Conservation (phyloP, 2,797 vertebrate genomes). For the Ptychadena robeensis region DNA sequence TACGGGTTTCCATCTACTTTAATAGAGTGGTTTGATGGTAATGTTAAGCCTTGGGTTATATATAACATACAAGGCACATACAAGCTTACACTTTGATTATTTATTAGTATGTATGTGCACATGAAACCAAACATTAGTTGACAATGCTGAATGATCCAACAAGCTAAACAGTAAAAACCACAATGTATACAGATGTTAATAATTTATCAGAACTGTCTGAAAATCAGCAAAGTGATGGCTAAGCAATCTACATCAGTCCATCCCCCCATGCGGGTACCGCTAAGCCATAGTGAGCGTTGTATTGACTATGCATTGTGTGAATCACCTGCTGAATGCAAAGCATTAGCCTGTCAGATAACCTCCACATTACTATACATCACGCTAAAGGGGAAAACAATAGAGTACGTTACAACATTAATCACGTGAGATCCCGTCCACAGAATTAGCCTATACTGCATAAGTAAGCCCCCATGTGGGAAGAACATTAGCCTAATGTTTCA, state of each 20-base stretch:
- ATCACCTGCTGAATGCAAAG: conserved; percentile 24
- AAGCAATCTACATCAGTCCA: neutral
- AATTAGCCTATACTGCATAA: conserved; percentile 39
- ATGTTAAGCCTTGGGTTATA: neutral
- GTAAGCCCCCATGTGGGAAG: conserved; percentile 13
- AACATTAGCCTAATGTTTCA: conserved; percentile 44
- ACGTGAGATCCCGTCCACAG: conserved; percentile 32
- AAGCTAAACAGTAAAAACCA: neutral
- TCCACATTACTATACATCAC: conserved; percentile 38
- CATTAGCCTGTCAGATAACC: conserved; percentile 41
- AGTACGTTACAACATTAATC: conserved; percentile 23
- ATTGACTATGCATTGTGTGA: neutral
- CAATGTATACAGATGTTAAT: neutral
- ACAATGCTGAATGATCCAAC: neutral
- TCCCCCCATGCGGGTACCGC: neutral
- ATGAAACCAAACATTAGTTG: neutral
- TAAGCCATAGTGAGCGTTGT: conserved; percentile 1
- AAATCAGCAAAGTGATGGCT: neutral
- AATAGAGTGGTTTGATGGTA: neutral
- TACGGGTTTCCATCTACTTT: neutral
- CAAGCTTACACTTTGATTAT: neutral
- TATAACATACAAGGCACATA: neutral
- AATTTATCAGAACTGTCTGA: neutral
- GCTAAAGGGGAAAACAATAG: conserved; percentile 40
- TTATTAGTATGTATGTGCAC: neutral